phyloP scores from a whole-genome alignment of 2,113 vertebrate genomes.

The Edolisoma coerulescens region DNA sequence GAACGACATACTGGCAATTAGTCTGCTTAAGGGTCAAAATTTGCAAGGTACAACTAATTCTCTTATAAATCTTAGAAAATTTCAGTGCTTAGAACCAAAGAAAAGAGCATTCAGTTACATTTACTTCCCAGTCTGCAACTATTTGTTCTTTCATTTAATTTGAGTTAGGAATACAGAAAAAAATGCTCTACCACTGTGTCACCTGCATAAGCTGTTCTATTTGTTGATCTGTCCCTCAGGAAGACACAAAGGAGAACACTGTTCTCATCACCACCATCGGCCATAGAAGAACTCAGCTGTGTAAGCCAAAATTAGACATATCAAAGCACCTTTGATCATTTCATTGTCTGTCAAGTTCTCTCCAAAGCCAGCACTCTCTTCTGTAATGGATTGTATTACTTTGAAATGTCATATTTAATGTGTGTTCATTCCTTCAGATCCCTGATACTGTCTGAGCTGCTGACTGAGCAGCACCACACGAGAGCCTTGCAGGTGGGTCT shows the following conservation, averaged over 20 bases:
- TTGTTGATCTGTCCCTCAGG: background rate
- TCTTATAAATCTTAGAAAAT: background rate
- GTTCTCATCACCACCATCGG: background rate
- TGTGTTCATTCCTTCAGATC: background rate
- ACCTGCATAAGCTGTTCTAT: background rate
- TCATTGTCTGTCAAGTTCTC: conserved; percentile 22
- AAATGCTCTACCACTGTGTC: background rate
- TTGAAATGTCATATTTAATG: conserved; percentile 21
- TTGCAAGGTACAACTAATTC: background rate
- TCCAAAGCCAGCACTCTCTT: conserved; percentile 17
- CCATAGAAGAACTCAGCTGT: background rate
- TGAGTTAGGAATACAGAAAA: background rate
- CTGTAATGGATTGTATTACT: background rate
- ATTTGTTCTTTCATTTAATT: background rate
- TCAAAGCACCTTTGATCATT: conserved; percentile 60
- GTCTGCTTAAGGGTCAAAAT: background rate
- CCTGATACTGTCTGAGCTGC: background rate
- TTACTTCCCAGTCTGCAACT: background rate
- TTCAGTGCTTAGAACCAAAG: background rate
- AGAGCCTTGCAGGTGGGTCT: background rate
- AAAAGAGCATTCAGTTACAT: background rate
- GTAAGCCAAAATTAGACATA: conserved; percentile 15
- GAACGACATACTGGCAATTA: background rate
- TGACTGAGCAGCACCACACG: background rate
- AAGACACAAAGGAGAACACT: background rate